Evolutionary conservation across 2,888 invertebrate species (phyloP).

Genomic region (Agrilus cyanescens): DNA sequence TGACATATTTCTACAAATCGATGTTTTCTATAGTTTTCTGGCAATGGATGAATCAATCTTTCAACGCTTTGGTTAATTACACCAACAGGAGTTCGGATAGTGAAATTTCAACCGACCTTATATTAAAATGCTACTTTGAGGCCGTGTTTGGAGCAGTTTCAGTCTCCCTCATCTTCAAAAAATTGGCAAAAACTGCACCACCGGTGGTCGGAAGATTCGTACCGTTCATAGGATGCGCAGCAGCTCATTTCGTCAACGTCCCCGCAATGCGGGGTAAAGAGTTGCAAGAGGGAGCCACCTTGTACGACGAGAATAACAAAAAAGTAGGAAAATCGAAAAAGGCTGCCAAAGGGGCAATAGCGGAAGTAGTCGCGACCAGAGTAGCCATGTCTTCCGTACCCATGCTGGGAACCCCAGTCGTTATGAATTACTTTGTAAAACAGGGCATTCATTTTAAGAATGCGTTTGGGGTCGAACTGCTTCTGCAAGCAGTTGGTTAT

Average conservation of each 20-base stretch:
- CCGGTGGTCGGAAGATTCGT: slow-evolving; percentile 78
- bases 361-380: slow-evolving; percentile 78
- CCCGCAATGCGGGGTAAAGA: slow-evolving; percentile 80
- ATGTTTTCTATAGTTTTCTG: slow-evolving; percentile 89
- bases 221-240: slow-evolving; percentile 90
- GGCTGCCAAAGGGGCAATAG: slow-evolving; percentile 75
- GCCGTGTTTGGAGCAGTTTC: background rate
- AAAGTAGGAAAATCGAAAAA: slow-evolving; percentile 51
- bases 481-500: slow-evolving; percentile 51
- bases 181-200: slow-evolving; percentile 49
- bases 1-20: slow-evolving; percentile 94
- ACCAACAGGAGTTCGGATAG: slow-evolving; percentile 80
- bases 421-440: slow-evolving; percentile 62
- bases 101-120: too few species aligned
- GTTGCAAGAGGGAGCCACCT: slow-evolving; percentile 55
- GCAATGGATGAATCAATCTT: slow-evolving; percentile 91
- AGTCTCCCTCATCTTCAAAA: slow-evolving; percentile 3
- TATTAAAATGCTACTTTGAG: too few species aligned
- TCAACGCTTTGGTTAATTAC: slow-evolving; percentile 97
- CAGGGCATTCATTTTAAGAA: slow-evolving; percentile 47
- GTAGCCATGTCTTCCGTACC: slow-evolving; percentile 89
- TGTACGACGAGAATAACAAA: slow-evolving; percentile 65
- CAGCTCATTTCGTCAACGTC: slow-evolving; percentile 96
- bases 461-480: slow-evolving; percentile 41
- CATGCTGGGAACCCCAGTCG: slow-evolving; percentile 71